These are phyloP conservation scores for Staurois parvus DNA, from an alignment of 2,797 vertebrate species.

Conservation along the genomic window DNA sequence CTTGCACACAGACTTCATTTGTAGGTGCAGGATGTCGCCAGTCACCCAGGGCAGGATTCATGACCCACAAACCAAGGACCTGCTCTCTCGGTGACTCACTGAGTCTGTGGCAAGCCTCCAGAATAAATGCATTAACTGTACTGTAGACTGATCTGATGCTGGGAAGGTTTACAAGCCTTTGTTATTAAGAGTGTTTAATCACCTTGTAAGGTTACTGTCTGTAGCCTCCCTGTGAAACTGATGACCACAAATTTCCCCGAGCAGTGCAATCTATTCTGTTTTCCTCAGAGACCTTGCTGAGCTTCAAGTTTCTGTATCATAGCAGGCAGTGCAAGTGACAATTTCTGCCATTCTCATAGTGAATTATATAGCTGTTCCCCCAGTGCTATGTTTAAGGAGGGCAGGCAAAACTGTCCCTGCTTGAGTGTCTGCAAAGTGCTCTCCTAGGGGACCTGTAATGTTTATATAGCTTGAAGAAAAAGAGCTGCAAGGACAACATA, in stretches of 20 bases:
- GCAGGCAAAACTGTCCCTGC: neutral
- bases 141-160: neutral
- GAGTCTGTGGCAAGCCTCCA: slow-evolving; percentile 17
- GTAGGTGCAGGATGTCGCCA: slow-evolving; percentile 9
- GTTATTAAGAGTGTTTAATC: slow-evolving; percentile 9
- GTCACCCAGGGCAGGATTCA: slow-evolving; percentile 6
- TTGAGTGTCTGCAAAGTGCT: neutral
- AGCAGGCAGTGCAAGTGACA: neutral
- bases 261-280: slow-evolving; percentile 6
- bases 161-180: slow-evolving; percentile 2
- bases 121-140: slow-evolving; percentile 24
- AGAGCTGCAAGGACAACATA: neutral
- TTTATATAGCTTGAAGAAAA: neutral
- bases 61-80: slow-evolving; percentile 32
- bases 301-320: neutral
- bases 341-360: neutral
- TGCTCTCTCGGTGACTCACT: neutral
- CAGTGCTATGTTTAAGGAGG: neutral
- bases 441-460: neutral
- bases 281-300: slow-evolving; percentile 12
- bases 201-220: slow-evolving; percentile 22
- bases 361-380: neutral
- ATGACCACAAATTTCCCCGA: slow-evolving; percentile 22
- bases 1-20: neutral
- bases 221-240: slow-evolving; percentile 5